Percentiles rank a stretch among this genome's conserved stretches.
phyloP scores from a whole-genome alignment of 2,113 vertebrate genomes.

The Misgurnus anguillicaudatus region DNA sequence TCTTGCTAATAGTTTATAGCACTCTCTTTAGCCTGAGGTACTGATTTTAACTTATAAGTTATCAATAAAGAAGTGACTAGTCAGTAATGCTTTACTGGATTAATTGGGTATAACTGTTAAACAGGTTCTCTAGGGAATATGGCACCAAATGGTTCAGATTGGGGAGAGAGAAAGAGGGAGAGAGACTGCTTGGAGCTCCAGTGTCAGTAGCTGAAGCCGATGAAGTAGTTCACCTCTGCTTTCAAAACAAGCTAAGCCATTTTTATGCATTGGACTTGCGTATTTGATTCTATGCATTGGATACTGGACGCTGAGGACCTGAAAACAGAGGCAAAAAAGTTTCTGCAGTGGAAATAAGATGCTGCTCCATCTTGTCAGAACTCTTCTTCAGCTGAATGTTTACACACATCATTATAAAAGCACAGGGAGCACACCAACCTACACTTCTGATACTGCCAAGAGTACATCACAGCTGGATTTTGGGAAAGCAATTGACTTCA shows the following conservation, averaged over 20 bases:
- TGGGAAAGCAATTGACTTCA: constrained; percentile 1
- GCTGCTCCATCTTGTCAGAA: constrained; percentile 34
- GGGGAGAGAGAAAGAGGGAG: neutral
- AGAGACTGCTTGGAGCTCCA: neutral
- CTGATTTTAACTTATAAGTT: neutral
- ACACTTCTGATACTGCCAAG: neutral
- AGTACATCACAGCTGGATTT: constrained; percentile 1
- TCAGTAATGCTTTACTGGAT: constrained; percentile 1
- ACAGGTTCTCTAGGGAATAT: constrained; percentile 32
- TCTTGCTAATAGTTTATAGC: neutral
- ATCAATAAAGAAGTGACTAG: neutral
- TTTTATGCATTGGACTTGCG: neutral
- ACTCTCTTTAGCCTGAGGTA: constrained; percentile 7
- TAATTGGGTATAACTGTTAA: constrained; percentile 13
- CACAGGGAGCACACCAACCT: neutral
- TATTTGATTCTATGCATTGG: neutral
- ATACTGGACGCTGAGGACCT: neutral
- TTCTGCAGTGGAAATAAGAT: constrained; percentile 24
- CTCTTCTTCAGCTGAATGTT: constrained; percentile 40
- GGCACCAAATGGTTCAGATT: neutral
- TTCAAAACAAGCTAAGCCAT: neutral
- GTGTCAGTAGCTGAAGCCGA: neutral
- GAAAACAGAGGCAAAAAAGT: neutral
- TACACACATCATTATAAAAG: constrained; percentile 20
- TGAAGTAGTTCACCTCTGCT: constrained; percentile 9